A percentile compares a stretch with the other conserved stretches of the same genome.
Conservation (phyloP, 1,140 invertebrate genomes). For the Trissolcus basalis region DNA sequence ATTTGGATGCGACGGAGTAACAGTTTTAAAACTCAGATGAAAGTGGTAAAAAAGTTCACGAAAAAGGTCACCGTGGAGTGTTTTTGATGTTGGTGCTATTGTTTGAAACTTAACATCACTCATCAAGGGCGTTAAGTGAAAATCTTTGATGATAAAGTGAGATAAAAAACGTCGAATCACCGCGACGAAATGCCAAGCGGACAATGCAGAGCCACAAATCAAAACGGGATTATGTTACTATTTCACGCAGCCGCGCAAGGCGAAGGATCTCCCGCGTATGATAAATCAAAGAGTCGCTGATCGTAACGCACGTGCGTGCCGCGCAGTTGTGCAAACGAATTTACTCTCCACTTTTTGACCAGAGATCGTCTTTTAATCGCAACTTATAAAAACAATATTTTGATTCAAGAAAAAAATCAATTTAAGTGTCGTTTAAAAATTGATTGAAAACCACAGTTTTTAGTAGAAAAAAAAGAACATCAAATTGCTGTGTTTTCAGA, state of each 20-base stretch:
- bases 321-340: constrained; percentile 23
- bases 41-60: no score
- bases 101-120: constrained; percentile 48
- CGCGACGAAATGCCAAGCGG: constrained; percentile 66
- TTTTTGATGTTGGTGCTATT: background rate
- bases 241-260: constrained; percentile 67
- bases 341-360: constrained; percentile 24
- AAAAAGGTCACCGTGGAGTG: no score
- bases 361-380: background rate
- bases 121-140: constrained; percentile 56
- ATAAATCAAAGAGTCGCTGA: constrained; percentile 73
- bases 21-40: no score
- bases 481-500: no score
- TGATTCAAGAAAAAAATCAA: no score
- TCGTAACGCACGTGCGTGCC: constrained; percentile 29
- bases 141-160: constrained; percentile 59
- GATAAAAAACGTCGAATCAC: constrained; percentile 56
- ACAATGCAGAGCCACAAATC: constrained; percentile 73
- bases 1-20: no score
- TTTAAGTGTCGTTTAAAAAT: no score
- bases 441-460: no score
- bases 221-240: constrained; percentile 74
- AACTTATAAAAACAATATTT: no score
- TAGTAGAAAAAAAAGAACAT: no score
- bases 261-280: constrained; percentile 57